Evolutionary conservation across 2,113 vertebrate genomes (phyloP), one percentile per base, ranked within the genome.

Genomic region (Athene noctua): DNA sequence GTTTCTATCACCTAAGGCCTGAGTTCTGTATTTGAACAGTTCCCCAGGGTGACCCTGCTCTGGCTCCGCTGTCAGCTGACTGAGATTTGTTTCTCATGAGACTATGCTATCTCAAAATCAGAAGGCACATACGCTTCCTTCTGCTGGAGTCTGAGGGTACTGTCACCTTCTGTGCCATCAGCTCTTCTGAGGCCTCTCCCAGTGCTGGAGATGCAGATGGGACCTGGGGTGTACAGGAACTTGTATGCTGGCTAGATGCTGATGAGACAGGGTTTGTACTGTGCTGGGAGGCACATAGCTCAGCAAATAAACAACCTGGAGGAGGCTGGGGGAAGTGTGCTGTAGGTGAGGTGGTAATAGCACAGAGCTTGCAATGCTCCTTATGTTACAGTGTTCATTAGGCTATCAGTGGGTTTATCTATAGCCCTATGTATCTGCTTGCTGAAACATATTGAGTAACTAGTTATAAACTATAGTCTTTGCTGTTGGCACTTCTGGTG

Each of bases 401-500:
- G 54, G 58, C 86, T 94, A 87, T 84, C 83, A 30, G 78, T 17
- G 2, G 13, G 16, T 49, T 92, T 47, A 67, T 86, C 95, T 86
- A 11, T 42, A 90, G 92, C 51, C 80, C 79, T 59, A 10, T 68
- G 40, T 38, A 5, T 86, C 74, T 93, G 67, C 63, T 84, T 78
- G 88, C 88, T 92, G 88, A 75, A 67, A 80, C 34, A 5, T 3
- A 94, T 38, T 80, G 89, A 87, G 92, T 49, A 92, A 89, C 16
- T 10, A 29, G 27, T 27, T 91, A 54, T 17, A 89, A 94, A 44
- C 22, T 8, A 66, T 25, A 72, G 54, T 5, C 44, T 54, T 25
- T 73, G 90, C 89, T 83, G 86, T 29, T 94, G 84, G 80, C 87
- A 38, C 78, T 91, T 70, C 44, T 96, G 44, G n/a, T 91, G 84